These are phyloP conservation scores for Linhomoeus sp. DNA, from an alignment of 2,888 invertebrate genomes.

Conservation along the genomic window DNA sequence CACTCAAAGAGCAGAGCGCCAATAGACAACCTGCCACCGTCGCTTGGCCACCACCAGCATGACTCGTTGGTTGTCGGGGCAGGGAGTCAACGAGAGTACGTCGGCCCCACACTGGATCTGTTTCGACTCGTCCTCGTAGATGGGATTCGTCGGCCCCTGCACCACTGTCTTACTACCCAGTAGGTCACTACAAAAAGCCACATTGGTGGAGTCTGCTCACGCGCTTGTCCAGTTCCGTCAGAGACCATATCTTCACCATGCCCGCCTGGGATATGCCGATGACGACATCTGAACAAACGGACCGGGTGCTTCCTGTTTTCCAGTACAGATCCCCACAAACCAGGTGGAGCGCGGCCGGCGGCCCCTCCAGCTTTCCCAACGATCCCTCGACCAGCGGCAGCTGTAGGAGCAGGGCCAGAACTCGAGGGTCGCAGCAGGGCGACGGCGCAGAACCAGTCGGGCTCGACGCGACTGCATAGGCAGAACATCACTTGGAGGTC, in stretches of 20 bases:
- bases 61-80: constrained; percentile 81
- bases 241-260: constrained; percentile 25
- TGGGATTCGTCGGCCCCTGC: constrained; percentile 11
- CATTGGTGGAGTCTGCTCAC: neutral
- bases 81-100: constrained; percentile 76
- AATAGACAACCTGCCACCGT: constrained; percentile 90
- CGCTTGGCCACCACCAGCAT: constrained; percentile 89
- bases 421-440: constrained; percentile 58
- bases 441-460: constrained; percentile 93
- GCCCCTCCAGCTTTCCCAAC: too few relatives aligned
- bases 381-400: too few relatives aligned
- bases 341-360: too few relatives aligned
- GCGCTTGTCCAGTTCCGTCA: constrained; percentile 17
- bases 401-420: too few relatives aligned
- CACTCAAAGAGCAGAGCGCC: too few relatives aligned
- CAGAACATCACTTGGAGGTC: constrained; percentile 70
- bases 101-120: constrained; percentile 70
- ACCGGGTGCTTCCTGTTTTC: too few relatives aligned
- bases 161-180: too few relatives aligned
- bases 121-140: constrained; percentile 90
- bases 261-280: constrained; percentile 23
- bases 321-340: too few relatives aligned
- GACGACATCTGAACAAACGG: constrained; percentile 16
- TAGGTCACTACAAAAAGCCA: too few relatives aligned
- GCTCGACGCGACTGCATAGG: constrained; percentile 80